phyloP scores from a whole-genome alignment of 2,888 invertebrate species.

The Phania funesta region DNA sequence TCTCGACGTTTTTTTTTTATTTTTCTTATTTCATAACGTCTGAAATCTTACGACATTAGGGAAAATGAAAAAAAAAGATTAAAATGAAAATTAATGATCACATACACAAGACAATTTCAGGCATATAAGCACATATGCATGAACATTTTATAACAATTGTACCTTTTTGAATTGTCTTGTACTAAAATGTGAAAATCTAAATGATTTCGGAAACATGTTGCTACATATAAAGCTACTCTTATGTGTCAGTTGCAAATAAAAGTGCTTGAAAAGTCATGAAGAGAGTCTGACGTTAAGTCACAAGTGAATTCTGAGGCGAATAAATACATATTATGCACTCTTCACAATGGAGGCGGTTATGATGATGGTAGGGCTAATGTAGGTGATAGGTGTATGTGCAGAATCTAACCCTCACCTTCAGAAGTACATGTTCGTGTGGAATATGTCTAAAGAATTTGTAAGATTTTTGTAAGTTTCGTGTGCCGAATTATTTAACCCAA shows the following conservation, averaged over 20 bases:
- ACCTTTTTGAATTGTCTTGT: conserved; percentile 63
- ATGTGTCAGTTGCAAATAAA: conserved; percentile 60
- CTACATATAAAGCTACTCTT: conserved; percentile 53
- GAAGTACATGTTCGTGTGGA: too few species aligned
- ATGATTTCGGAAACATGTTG: conserved; percentile 29
- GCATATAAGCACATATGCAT: conserved; percentile 8
- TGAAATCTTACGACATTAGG: conserved; percentile 40
- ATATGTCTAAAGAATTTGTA: not conserved
- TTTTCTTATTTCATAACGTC: conserved; percentile 10
- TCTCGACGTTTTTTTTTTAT: not conserved
- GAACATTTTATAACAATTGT: conserved; percentile 51
- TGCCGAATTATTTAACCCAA: conserved; percentile 43
- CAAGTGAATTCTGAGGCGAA: conserved; percentile 28
- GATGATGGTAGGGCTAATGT: too few species aligned
- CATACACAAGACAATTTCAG: conserved; percentile 55
- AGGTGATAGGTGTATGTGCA: too few species aligned
- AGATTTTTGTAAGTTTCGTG: conserved; percentile 32
- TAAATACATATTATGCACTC: conserved; percentile 9
- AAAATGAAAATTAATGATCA: conserved; percentile 66
- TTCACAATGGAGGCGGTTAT: not conserved
- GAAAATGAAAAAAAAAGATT: conserved; percentile 1
- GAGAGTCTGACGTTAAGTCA: conserved; percentile 36
- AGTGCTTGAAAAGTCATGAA: too few species aligned
- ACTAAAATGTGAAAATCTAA: conserved; percentile 15
- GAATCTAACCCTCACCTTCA: too few species aligned